Evolutionary conservation across 2,113 vertebrate species (phyloP).

Genomic region (Ctenomys sociabilis): DNA sequence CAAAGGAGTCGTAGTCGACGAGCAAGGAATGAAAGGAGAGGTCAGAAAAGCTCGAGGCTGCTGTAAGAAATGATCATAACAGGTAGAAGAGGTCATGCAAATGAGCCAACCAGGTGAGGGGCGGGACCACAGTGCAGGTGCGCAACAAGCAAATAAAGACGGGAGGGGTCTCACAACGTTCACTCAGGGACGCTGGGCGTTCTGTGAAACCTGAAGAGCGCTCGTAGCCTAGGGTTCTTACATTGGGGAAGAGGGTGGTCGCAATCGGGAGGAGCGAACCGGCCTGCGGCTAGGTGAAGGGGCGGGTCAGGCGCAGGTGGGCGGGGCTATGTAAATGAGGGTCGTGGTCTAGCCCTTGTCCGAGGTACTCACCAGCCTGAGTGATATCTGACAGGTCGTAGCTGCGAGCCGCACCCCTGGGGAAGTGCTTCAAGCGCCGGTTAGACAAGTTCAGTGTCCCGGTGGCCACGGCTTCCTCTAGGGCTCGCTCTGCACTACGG

Average conservation of each 20-base stretch:
- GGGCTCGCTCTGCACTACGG: slow-evolving; percentile 92
- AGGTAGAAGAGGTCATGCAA: slow-evolving; percentile 36
- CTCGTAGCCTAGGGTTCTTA: neutral
- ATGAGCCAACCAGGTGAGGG: slow-evolving; percentile 67
- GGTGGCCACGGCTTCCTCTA: slow-evolving; percentile 93
- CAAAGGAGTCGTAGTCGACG: neutral
- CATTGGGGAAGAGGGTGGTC: neutral
- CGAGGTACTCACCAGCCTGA: slow-evolving; percentile 89
- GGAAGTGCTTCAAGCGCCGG: slow-evolving; percentile 93
- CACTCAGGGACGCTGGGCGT: neutral
- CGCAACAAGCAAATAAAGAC: slow-evolving; percentile 63
- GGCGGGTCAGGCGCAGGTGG: neutral
- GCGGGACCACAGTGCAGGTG: slow-evolving; percentile 66
- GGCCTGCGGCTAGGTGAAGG: neutral
- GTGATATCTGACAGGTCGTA: slow-evolving; percentile 95
- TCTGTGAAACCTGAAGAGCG: neutral
- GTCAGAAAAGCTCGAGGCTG: neutral
- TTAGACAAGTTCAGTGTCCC: slow-evolving; percentile 92
- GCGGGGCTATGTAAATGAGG: slow-evolving; percentile 72
- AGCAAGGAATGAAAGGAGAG: neutral
- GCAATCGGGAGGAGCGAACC: neutral
- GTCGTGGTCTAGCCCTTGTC: neutral
- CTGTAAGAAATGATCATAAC: neutral
- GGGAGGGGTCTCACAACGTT: neutral
- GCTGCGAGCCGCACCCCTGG: slow-evolving; percentile 89